A percentile compares a stretch with the other conserved stretches of the same genome.
These are phyloP conservation scores for Pteria penguin DNA, from an alignment of 2,888 invertebrate genomes.

Conservation along the genomic window DNA sequence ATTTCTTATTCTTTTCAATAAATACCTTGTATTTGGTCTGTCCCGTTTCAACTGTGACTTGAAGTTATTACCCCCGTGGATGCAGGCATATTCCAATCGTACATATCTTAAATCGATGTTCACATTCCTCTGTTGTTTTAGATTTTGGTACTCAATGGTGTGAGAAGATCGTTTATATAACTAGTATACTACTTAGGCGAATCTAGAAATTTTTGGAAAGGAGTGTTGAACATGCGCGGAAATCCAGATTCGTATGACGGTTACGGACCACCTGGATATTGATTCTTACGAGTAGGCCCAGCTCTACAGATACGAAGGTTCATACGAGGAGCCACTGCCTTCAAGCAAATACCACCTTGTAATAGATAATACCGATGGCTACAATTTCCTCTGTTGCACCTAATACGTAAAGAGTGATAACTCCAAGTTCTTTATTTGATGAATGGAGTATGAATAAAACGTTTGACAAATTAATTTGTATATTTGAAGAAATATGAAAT, in stretches of 20 bases:
- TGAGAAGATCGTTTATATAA: background rate
- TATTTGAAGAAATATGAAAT: no score
- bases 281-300: background rate
- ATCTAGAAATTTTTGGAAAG: no score
- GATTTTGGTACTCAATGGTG: background rate
- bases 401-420: no score
- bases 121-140: background rate
- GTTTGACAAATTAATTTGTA: no score
- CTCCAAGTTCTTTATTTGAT: no score
- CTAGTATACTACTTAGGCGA: no score
- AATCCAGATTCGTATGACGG: background rate
- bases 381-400: no score
- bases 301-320: background rate
- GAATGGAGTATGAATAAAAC: no score
- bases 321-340: background rate
- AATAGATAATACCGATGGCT: no score
- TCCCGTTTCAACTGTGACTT: background rate
- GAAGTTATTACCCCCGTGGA: background rate
- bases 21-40: background rate
- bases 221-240: no score
- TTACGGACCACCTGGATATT: background rate
- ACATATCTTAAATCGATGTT: background rate
- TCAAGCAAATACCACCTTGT: no score
- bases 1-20: background rate
- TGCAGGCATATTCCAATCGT: background rate